Percentiles rank a stretch among this genome's conserved stretches.
Evolutionary conservation across 2,888 invertebrate species (phyloP).

Genomic region (Folsomia candida): DNA sequence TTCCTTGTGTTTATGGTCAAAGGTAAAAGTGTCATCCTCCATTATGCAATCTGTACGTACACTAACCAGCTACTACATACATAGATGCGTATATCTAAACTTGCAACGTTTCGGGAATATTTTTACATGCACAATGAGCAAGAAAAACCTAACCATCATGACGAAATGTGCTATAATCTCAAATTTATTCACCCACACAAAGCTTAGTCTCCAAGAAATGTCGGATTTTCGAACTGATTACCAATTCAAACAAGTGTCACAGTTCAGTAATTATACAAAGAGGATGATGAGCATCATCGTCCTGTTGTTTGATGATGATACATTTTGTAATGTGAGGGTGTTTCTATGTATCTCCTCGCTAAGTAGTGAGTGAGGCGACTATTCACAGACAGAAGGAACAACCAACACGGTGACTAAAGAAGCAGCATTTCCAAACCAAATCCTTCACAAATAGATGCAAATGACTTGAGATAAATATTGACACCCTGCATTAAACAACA

Average conservation of each 20-base stretch:
- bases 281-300: not conserved
- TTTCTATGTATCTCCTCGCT: too few relatives aligned
- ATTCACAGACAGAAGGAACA: too few relatives aligned
- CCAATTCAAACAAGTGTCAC: constrained; percentile 46
- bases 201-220: too few relatives aligned
- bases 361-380: too few relatives aligned
- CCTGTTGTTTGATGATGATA: not conserved
- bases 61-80: not conserved
- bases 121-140: not conserved
- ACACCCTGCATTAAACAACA: not conserved
- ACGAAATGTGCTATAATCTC: not conserved
- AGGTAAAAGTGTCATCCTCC: constrained; percentile 4
- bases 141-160: not conserved
- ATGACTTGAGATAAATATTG: not conserved
- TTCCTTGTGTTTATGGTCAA: not conserved
- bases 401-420: too few relatives aligned
- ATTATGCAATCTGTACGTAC: too few relatives aligned
- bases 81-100: too few relatives aligned
- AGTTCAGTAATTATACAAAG: constrained; percentile 33
- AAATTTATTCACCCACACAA: constrained; percentile 3
- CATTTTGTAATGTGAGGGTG: too few relatives aligned
- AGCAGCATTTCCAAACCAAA: not conserved
- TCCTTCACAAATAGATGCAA: not conserved
- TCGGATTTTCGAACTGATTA: too few relatives aligned
- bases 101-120: not conserved